These are phyloP conservation scores for Dryococelus australis DNA, from an alignment of 2,888 invertebrate species.

Conservation along the genomic window DNA sequence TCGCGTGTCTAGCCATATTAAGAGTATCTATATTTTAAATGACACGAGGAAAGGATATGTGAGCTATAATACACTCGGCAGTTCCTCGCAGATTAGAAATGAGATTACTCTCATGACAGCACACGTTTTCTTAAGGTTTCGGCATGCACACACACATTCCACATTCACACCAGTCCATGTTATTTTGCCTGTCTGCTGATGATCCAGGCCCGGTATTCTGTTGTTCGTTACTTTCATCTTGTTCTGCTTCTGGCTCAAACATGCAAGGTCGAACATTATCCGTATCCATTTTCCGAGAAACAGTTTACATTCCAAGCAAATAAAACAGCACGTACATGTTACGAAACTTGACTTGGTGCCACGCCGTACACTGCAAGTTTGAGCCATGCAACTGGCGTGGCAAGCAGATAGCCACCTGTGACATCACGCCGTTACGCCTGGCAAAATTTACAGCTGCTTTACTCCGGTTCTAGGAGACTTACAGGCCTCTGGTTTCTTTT, in stretches of 20 bases:
- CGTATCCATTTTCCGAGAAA: not conserved
- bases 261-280: not conserved
- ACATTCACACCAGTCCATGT: not conserved
- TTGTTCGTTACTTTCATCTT: not conserved
- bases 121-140: not conserved
- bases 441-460: no score
- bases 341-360: no score
- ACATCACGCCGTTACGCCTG: no score
- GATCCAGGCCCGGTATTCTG: not conserved
- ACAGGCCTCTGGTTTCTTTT: no score
- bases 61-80: not conserved
- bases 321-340: no score
- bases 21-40: not conserved
- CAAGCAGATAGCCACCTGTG: no score
- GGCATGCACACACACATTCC: not conserved
- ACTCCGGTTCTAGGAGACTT: no score
- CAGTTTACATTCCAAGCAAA: no score
- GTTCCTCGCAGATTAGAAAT: not conserved
- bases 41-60: not conserved
- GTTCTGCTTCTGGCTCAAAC: not conserved
- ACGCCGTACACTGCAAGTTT: no score
- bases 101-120: not conserved
- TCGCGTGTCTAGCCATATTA: not conserved
- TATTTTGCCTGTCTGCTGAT: not conserved
- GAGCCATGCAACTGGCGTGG: no score